Percentiles rank a stretch among this genome's conserved stretches.
phyloP scores from a whole-genome alignment of 1,140 invertebrate genomes.

The Philopotamus ludificatus region DNA sequence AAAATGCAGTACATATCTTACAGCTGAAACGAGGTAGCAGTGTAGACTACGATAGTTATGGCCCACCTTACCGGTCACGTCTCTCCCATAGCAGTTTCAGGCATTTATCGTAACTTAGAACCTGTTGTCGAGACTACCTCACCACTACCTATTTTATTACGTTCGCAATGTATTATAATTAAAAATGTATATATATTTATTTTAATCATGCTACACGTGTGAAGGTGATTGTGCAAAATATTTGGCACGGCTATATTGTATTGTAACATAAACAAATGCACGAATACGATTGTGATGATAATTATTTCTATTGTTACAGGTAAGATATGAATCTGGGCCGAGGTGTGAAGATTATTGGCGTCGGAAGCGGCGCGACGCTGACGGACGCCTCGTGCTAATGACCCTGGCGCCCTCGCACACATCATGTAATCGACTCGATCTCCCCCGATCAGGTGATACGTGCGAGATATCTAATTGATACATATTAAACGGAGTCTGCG shows the following conservation, averaged over 20 bases:
- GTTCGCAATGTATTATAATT: too few relatives aligned
- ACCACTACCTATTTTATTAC: constrained; percentile 14
- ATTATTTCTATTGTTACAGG: constrained; percentile 20
- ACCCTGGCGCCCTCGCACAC: constrained; percentile 2
- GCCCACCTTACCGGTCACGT: constrained; percentile 35
- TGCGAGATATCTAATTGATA: too few relatives aligned
- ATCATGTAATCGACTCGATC: not conserved
- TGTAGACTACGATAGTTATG: constrained; percentile 15
- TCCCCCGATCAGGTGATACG: too few relatives aligned
- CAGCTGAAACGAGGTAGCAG: constrained; percentile 13
- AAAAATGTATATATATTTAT: too few relatives aligned
- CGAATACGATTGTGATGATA: not conserved
- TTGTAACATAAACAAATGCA: not conserved
- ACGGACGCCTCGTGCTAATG: constrained; percentile 19
- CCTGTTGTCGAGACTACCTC: constrained; percentile 23
- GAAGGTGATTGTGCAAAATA: not conserved
- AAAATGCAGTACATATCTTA: constrained; percentile 12
- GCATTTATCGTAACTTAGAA: constrained; percentile 24
- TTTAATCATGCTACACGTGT: too few relatives aligned
- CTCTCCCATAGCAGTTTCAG: constrained; percentile 27
- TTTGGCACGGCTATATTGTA: not conserved
- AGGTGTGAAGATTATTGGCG: not conserved
- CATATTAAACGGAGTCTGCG: not conserved
- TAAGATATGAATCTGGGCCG: not conserved
- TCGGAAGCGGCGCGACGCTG: constrained; percentile 1